A percentile compares a stretch with the other conserved stretches of the same genome.
Conservation (phyloP, 2,888 invertebrate genomes). For the Tridacna gigas region DNA sequence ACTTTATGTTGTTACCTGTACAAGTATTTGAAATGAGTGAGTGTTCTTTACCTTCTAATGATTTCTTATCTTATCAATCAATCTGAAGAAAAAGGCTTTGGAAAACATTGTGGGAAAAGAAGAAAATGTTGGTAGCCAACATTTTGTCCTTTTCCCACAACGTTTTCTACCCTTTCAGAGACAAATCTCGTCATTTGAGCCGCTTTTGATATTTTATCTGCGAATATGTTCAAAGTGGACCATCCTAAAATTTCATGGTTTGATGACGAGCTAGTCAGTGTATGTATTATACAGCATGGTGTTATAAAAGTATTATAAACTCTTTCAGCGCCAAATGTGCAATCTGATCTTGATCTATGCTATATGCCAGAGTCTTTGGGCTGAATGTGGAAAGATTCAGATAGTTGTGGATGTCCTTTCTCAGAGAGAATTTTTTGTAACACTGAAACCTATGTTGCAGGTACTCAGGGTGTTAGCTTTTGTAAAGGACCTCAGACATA, state of each 20-base stretch:
- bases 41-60: conserved; percentile 62
- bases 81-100: background rate
- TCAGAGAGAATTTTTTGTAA: too few species aligned
- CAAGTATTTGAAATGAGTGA: conserved; percentile 89
- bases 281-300: too few species aligned
- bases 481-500: too few species aligned
- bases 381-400: too few species aligned
- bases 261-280: background rate
- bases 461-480: too few species aligned
- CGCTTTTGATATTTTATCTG: background rate
- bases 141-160: background rate
- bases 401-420: too few species aligned
- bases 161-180: background rate
- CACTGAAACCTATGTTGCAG: too few species aligned
- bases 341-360: too few species aligned
- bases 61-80: background rate
- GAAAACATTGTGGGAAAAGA: background rate
- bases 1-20: conserved; percentile 94
- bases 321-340: too few species aligned
- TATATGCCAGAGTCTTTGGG: too few species aligned
- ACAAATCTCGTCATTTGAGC: background rate
- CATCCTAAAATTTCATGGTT: background rate
- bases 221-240: background rate
- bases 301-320: too few species aligned
- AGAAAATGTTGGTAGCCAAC: background rate